phyloP scores from a whole-genome alignment of 2,888 invertebrate genomes.

The Tipula vernalis region DNA sequence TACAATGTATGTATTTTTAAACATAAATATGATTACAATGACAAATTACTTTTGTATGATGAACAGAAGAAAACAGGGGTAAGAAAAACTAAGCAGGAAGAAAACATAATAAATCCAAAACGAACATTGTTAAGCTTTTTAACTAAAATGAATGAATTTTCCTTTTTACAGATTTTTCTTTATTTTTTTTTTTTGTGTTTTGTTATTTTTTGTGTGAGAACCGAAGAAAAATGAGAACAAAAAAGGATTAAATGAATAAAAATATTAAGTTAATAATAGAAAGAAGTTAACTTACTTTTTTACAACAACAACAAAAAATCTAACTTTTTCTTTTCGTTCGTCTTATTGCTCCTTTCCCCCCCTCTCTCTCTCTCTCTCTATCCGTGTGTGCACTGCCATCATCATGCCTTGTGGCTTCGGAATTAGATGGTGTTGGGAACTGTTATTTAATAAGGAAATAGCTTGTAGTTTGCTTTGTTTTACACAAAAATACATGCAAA shows the following conservation, averaged over 20 bases:
- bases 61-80: not conserved
- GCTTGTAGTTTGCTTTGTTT: not conserved
- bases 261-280: not conserved
- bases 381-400: not conserved
- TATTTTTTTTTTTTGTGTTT: not conserved
- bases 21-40: not conserved
- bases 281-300: not conserved
- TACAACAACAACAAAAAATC: not conserved
- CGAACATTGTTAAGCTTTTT: not conserved
- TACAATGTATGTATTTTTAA: not conserved
- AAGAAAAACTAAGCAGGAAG: not conserved
- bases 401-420: not conserved
- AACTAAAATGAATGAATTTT: conserved; percentile 4
- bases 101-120: conserved; percentile 4
- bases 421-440: not conserved
- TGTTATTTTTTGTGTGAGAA: not conserved
- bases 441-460: not conserved
- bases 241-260: not conserved
- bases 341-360: not conserved
- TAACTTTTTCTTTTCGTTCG: not conserved
- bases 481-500: not conserved
- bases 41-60: not conserved
- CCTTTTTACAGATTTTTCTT: not conserved
- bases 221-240: not conserved
- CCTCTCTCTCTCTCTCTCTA: no score